phyloP scores from a whole-genome alignment of 2,113 vertebrate species.

The Nothobranchius kuhntae region DNA sequence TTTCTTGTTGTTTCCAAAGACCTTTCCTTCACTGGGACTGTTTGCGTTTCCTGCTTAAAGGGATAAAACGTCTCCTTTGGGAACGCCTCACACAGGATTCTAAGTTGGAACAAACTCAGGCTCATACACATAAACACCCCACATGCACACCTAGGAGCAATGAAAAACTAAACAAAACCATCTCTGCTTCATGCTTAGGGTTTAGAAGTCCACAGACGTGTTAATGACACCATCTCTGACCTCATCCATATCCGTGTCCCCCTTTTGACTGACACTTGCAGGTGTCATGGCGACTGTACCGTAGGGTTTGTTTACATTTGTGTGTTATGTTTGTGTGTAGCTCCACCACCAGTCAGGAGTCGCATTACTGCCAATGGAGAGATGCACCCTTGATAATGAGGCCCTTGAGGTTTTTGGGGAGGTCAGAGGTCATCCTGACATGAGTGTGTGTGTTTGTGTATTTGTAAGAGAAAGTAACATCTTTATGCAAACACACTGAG shows the following conservation, averaged over 20 bases:
- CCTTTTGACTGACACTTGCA: constrained; percentile 70
- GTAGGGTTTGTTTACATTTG: constrained; percentile 53
- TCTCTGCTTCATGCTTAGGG: constrained; percentile 8
- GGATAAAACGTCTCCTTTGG: constrained; percentile 69
- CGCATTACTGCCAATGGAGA: constrained; percentile 57
- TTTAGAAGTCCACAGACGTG: constrained; percentile 28
- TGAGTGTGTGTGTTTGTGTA: constrained; percentile 28
- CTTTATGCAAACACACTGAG: constrained; percentile 23
- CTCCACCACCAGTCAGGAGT: constrained; percentile 33
- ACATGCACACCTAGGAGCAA: constrained; percentile 29
- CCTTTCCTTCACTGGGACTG: constrained; percentile 39
- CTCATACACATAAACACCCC: background rate
- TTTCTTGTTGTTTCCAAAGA: constrained; percentile 2
- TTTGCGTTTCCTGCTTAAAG: constrained; percentile 59
- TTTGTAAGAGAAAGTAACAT: constrained; percentile 22
- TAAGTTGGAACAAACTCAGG: constrained; percentile 12
- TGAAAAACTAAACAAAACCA: constrained; percentile 20
- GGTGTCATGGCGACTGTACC: constrained; percentile 52
- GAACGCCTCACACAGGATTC: constrained; percentile 61
- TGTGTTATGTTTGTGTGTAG: constrained; percentile 31
- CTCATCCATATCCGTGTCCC: constrained; percentile 40
- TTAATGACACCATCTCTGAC: constrained; percentile 55
- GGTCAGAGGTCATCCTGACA: constrained; percentile 58
- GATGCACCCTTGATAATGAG: constrained; percentile 63
- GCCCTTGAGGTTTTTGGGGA: constrained; percentile 44